Base-by-base conservation (phyloP, 37 sponge, comb jelly and placozoan species). In the Cliona cf. orientalis region DNA sequence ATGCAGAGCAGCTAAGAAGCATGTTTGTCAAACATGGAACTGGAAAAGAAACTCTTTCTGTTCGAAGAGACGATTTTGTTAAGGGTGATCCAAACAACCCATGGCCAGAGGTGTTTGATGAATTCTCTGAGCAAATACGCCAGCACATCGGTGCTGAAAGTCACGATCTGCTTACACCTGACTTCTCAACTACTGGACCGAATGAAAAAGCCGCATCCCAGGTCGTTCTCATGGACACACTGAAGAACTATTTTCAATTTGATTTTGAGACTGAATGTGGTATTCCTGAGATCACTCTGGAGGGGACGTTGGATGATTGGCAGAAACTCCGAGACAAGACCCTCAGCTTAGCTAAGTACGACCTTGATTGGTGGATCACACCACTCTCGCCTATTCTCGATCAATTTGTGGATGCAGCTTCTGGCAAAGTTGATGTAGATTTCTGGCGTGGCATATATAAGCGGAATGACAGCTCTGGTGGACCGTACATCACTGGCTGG, bases 231-330 rank as follows among this genome's bases (percentile, higher is more conserved):
- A 88, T 88, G 88, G 77, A 81, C 37, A 38, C 82, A 19, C 34
- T 88, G 36, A 74, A 88, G 67, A 34, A 63, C 17, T 88, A 88
- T 41, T 88, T 88, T 42, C 12, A 28, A 7, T 88, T 69, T 40
- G 1, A n/a, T 5, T 0, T 74, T 6, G 9, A 14, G 17, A 75
- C 76, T 34, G 0, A 9, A 0, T 88, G 88, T 88, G 88, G 88
- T 31, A 76, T 88, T 57, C 88, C 88, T 14, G 82, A 81, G 72
- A 75, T 88, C 40, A 88, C 88, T 25, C 57, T 88, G 43, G 76
- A 76, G 29, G 88, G 88, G 0, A 75, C 88, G 12, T 31, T 61
- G 11, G 70, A 68, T 5, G 88, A 88, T 63, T 88, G 88, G 88
- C 41, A 58, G 61, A 31, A 33, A 64, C 56, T 88, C 2, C 75